Conservation (phyloP, 2,797 vertebrate genomes). For the Enteromius argenteus region DNA sequence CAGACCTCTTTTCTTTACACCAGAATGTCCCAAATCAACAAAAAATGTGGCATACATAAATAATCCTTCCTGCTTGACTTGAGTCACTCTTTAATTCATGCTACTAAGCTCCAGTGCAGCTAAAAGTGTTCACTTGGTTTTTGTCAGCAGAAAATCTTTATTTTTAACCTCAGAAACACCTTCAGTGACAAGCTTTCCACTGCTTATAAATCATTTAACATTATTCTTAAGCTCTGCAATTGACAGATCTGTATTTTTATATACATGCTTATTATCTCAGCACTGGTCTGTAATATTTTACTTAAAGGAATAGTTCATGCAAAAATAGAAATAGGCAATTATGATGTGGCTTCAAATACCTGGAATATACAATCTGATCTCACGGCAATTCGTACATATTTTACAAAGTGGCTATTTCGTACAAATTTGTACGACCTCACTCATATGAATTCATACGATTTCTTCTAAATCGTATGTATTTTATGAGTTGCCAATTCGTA, state of each 20-base stretch:
- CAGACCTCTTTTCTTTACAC: conserved; percentile 47
- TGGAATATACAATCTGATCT: neutral
- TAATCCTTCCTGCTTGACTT: conserved; percentile 51
- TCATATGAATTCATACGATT: too few species aligned
- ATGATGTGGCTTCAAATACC: neutral
- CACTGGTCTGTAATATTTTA: neutral
- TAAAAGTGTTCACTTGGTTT: conserved; percentile 50
- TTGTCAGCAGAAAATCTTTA: conserved; percentile 37
- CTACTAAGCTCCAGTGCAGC: conserved; percentile 18
- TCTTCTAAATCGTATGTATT: too few species aligned
- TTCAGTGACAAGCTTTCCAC: conserved; percentile 41
- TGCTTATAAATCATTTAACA: conserved; percentile 56
- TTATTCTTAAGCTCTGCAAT: conserved; percentile 22
- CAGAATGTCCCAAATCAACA: conserved; percentile 43
- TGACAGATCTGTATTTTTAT: conserved; percentile 10
- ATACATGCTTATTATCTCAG: neutral
- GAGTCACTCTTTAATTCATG: conserved; percentile 54
- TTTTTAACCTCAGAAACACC: conserved; percentile 57
- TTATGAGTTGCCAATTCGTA: too few species aligned
- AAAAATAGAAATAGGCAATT: neutral
- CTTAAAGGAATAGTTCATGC: neutral
- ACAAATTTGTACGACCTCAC: too few species aligned
- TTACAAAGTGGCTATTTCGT: too few species aligned
- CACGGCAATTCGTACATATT: too few species aligned
- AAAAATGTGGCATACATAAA: conserved; percentile 52